phyloP scores from a whole-genome alignment of 2,888 invertebrate genomes.

The Hirtodrosophila alboralis region DNA sequence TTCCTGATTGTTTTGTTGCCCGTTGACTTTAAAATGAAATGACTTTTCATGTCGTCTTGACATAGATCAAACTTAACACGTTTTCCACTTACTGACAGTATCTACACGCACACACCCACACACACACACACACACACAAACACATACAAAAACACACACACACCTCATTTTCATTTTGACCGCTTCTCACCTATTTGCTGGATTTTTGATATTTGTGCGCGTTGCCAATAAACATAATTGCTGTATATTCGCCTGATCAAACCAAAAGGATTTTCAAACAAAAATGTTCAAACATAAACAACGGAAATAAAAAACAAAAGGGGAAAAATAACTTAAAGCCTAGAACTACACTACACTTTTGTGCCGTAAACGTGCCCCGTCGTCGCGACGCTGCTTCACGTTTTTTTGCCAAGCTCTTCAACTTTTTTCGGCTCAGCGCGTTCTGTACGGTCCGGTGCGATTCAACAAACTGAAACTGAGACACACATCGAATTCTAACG shows the following conservation, averaged over 20 bases:
- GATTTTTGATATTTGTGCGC: constrained; percentile 55
- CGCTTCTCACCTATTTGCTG: constrained; percentile 66
- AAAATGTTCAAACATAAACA: constrained; percentile 1
- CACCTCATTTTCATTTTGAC: constrained; percentile 30
- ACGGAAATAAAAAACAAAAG: constrained; percentile 13
- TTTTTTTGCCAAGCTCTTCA: constrained; percentile 34
- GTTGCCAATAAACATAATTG: constrained; percentile 65
- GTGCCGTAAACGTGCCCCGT: constrained; percentile 61
- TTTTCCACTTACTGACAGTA: constrained; percentile 24
- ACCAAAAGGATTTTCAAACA: constrained; percentile 35
- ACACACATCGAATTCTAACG: constrained; percentile 38
- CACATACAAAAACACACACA: constrained; percentile 13
- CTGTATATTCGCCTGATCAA: constrained; percentile 8
- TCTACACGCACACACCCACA: constrained; percentile 19
- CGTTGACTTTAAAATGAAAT: constrained; percentile 60
- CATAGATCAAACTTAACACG: constrained; percentile 45
- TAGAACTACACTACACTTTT: constrained; percentile 69
- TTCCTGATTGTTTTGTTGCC: constrained; percentile 65
- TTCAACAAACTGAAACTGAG: constrained; percentile 73
- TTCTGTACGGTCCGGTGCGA: constrained; percentile 73
- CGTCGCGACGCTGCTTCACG: constrained; percentile 49
- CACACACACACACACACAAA: constrained; percentile 10
- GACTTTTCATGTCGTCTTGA: constrained; percentile 31
- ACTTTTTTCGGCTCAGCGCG: constrained; percentile 43
- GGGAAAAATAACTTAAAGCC: constrained; percentile 40